Base-by-base conservation (phyloP, 2,797 vertebrate species). In the Ctenochaetus hawaiiensis region DNA sequence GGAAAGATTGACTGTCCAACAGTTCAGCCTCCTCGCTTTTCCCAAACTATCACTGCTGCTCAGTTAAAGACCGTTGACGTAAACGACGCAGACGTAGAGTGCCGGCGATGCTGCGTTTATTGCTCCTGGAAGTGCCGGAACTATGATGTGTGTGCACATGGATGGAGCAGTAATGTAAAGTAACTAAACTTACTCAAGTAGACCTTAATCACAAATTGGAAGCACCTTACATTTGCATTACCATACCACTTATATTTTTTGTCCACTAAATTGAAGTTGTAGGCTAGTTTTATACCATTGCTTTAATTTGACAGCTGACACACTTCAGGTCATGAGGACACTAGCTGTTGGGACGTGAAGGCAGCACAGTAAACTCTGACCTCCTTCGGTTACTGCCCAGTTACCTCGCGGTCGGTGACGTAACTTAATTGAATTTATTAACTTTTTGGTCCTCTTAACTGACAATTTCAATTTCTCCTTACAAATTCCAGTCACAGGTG, bases 51-150 rank as follows among this genome's bases (percentile, higher is more conserved):
- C 49, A 13, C 17, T 4, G 58, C 26, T 3, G 58, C 71, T 65
- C 49, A 1, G 6, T 75, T 76, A 44, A 18, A 37, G 44, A 59
- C 45, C 16, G 1, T 0, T 76, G 70, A 78, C 80, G 70, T 54
- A 47, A 4, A 18, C 39, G 30, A 44, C 26, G 23, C 53, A 18
- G n/a, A 45, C 59, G 13, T 6, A 22, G 54, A 8, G 4, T 3
- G 41, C 71, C 6, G 7, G 30, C 4, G 13, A 5, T 62, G 87
- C 10, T 73, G 86, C 87, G 37, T 90, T 91, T 43, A 86, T 41
- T 6, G 17, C 44, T 57, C 69, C 90, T 84, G 75, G 81, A 82
- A 0, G 72, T 52, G 2, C 49, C 6, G n/a, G 0, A 1, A 67
- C 6, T 41, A 0, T 0, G 3, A 1, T 1, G 12, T 6, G 18